Percentiles rank a stretch among this genome's conserved stretches.
Evolutionary conservation across 2,888 invertebrate species (phyloP).

Genomic region (Dasysyrphus albostriatus): DNA sequence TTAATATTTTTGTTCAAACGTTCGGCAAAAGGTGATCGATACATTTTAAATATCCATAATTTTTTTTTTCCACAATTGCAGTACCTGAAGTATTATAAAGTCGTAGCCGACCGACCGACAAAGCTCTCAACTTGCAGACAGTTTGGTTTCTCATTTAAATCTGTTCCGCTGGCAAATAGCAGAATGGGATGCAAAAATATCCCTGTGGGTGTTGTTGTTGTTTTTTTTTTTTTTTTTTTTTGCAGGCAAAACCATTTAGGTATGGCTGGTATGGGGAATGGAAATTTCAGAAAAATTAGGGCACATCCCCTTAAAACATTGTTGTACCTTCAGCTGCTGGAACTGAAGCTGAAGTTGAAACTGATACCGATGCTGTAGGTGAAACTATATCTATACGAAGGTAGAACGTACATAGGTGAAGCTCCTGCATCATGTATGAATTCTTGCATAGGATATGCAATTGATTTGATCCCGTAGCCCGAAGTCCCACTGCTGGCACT

Average conservation of each 20-base stretch:
- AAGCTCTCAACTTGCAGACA: constrained; percentile 65
- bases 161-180: constrained; percentile 66
- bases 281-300: constrained; percentile 64
- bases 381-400: background rate
- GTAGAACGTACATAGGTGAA: constrained; percentile 6
- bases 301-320: constrained; percentile 64
- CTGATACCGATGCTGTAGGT: constrained; percentile 12
- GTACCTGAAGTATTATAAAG: constrained; percentile 7
- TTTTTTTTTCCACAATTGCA: constrained; percentile 5
- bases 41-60: background rate
- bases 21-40: constrained; percentile 2
- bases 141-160: constrained; percentile 71
- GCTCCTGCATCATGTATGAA: constrained; percentile 68
- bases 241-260: constrained; percentile 11
- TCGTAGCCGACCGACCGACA: background rate
- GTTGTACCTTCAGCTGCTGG: constrained; percentile 62
- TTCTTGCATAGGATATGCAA: constrained; percentile 67
- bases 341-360: background rate
- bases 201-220: constrained; percentile 12
- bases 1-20: background rate
- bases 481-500: constrained; percentile 29
- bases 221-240: constrained; percentile 2
- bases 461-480: constrained; percentile 71
- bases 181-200: constrained; percentile 22
- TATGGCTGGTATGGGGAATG: constrained; percentile 28